Evolutionary conservation across 1,140 invertebrate genomes (phyloP).

Genomic region (Pogonomyrmex californicus): DNA sequence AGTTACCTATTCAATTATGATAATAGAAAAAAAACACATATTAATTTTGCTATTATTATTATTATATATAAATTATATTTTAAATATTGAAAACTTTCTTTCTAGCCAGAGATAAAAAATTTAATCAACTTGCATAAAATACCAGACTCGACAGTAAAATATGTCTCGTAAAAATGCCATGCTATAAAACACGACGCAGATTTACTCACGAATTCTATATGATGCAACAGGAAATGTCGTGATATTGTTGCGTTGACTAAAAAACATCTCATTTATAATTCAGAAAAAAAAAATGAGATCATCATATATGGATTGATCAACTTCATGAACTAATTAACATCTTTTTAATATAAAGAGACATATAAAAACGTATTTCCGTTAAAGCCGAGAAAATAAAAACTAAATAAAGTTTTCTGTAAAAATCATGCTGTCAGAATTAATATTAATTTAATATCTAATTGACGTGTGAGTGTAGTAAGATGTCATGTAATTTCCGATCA

Average conservation of each 20-base stretch:
- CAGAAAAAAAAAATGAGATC: background rate
- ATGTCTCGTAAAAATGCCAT: constrained; percentile 1
- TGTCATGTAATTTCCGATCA: background rate
- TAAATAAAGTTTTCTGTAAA: background rate
- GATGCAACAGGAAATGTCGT: background rate
- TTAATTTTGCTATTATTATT: background rate
- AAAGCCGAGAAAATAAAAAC: background rate
- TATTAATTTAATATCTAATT: background rate
- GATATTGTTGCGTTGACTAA: background rate
- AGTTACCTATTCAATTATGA: background rate
- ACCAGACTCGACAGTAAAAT: background rate
- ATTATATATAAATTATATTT: background rate
- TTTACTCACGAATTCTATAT: constrained; percentile 4
- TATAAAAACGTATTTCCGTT: background rate
- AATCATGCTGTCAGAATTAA: background rate
- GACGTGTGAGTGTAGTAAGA: background rate
- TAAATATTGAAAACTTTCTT: background rate
- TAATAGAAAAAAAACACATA: background rate
- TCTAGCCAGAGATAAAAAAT: background rate
- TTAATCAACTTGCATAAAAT: background rate
- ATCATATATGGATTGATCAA: background rate
- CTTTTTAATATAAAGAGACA: background rate
- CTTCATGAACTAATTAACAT: background rate
- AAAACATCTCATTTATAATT: constrained; percentile 17
- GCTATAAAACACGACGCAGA: constrained; percentile 7